Evolutionary conservation across 2,888 invertebrate species (phyloP), one percentile per base, ranked within the genome.

Genomic region (Eristalinus sepulchralis): DNA sequence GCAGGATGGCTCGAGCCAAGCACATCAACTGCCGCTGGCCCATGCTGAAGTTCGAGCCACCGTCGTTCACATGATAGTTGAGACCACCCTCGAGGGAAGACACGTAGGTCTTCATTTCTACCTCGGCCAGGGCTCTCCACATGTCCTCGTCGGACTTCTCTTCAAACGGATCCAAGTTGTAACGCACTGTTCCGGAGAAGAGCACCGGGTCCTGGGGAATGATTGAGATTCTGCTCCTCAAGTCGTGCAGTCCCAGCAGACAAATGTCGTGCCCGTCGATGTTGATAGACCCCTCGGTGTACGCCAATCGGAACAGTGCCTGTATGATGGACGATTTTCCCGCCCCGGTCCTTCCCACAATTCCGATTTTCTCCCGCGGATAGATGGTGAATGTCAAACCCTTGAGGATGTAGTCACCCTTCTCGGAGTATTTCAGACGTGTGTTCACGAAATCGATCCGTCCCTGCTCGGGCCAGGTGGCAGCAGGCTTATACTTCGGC

Each of bases 181-280:
- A 95, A 6, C 98, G 94, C 62, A 98, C 92, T n/a, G 96, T 95
- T 6, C 96, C 96, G 0, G 96, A 96, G 91, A 97, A 97, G 47
- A 97, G 92, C 33, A 97, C 95, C 0, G 97, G 97, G 89, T 97
- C 97, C 93, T 97, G 97, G 0, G 98, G 98, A 89, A 98, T 97
- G 84, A 98, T 97, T 0, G 97, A 95, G 73, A 98, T 96, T 90
- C 95, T 95, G 66, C 94, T 94, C 72, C 98, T 93, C 10, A 98
- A 93, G 88, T 96, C 95, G 91, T 95, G 94, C 10, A 97, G 93
- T 8, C 96, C 96, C 36, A 97, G 94, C 13, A 92, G 92, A 60
- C 93, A 94, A 0, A 94, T 95, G 73, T 95, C 94, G 0, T 96
- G 91, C 3, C 94, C 95, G 90, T 98, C 97, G 75, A 98, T 96